phyloP scores from a whole-genome alignment of 2,888 invertebrate genomes.

The Pammene aurita region DNA sequence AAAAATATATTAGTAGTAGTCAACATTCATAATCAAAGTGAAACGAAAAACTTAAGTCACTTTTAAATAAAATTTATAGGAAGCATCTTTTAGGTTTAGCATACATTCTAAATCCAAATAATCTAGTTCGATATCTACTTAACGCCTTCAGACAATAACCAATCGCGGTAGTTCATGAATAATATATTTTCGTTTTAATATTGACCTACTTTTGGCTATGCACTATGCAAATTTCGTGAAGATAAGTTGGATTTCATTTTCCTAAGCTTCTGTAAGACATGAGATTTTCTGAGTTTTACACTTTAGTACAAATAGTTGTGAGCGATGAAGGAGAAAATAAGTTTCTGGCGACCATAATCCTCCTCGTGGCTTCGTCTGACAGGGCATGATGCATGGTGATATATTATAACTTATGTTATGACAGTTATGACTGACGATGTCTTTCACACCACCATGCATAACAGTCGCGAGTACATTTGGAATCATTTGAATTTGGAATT shows the following conservation, averaged over 20 bases:
- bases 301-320: conserved; percentile 12
- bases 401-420: too few species aligned
- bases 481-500: too few species aligned
- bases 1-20: background rate
- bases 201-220: background rate
- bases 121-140: too few species aligned
- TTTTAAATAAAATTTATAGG: too few species aligned
- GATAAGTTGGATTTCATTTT: background rate
- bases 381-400: conserved; percentile 19
- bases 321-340: conserved; percentile 32
- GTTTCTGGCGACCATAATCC: conserved; percentile 18
- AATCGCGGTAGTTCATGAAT: too few species aligned
- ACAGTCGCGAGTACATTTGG: too few species aligned
- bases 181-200: background rate
- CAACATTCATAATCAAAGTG: background rate
- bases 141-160: too few species aligned
- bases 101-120: too few species aligned
- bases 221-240: background rate
- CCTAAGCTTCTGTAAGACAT: background rate
- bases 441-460: too few species aligned
- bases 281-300: background rate
- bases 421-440: background rate
- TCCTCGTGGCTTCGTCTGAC: conserved; percentile 12
- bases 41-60: background rate
- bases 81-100: too few species aligned